Evolutionary conservation across 2,797 vertebrate genomes (phyloP), one percentile per base, ranked within the genome.

Genomic region (Cyprinella venusta): DNA sequence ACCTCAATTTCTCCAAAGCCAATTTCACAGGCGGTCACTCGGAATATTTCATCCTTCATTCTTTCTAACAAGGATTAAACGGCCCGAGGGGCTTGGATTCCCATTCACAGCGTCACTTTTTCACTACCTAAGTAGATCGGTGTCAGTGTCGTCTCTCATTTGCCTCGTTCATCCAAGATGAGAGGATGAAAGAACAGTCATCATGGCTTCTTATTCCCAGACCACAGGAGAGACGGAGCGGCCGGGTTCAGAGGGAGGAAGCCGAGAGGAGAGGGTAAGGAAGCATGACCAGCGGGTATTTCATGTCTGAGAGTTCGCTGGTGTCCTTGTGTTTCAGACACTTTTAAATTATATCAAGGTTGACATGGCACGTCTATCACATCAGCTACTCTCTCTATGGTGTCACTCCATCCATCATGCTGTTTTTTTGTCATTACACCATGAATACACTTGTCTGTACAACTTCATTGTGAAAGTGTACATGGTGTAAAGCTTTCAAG

Each of bases 261-360:
- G 48, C 36, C 6, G 48, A 38, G 59, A 72, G 36, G 68, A 79
- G 19, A 83, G 33, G 89, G 89, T 88, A 70, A 87, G 88, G 19
- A 64, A 50, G 59, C 69, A 18, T 33, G 56, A 64, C 19, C 50
- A 50, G 10, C 10, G 5, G 5, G 56, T 81, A 48, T 24, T 50
- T 76, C 81, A 76, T 61, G 63, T 48, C 40, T 12, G 50, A 76
- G 15, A 33, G 68, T 40, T 63, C 48, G 69, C 8, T 8, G 42
- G 48, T 65, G 70, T 56, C 63, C 72, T 68, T 70, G 52, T 69
- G 52, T 56, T 33, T 77, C 21, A 67, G 21, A 36, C 26, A 19
- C 52, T 40, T 16, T 72, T 64, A 26, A 63, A 81, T 63, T 19
- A 48, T 48, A 72, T 54, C 15, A 26, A 63, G n/a, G 5, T n/a